phyloP scores from a whole-genome alignment of 2,113 vertebrate genomes.

The Galemys pyrenaicus region DNA sequence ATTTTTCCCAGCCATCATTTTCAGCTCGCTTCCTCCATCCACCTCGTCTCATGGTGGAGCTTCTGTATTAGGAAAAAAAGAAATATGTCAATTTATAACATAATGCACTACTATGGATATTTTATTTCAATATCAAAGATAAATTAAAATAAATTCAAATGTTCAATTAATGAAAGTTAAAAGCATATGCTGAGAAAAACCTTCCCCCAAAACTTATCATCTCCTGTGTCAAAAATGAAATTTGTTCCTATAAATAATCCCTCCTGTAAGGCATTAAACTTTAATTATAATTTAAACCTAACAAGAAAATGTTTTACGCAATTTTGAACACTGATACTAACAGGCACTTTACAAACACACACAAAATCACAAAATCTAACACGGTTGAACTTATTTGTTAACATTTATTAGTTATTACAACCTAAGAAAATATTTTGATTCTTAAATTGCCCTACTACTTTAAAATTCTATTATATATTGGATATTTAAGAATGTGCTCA shows the following conservation, averaged over 20 bases:
- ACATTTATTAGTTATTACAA: slow-evolving; percentile 30
- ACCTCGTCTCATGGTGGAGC: slow-evolving; percentile 96
- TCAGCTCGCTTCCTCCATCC: slow-evolving; percentile 95
- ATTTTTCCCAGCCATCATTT: slow-evolving; percentile 93
- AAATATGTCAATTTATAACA: slow-evolving; percentile 52
- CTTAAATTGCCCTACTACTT: not conserved
- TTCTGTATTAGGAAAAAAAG: slow-evolving; percentile 80
- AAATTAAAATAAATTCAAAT: slow-evolving; percentile 61
- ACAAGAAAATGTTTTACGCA: not conserved
- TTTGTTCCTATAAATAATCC: not conserved
- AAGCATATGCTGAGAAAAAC: not conserved
- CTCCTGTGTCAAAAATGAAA: slow-evolving; percentile 9
- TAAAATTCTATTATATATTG: not conserved
- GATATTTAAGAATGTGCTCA: not conserved
- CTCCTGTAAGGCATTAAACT: not conserved
- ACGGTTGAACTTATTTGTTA: not conserved
- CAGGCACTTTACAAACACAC: not conserved
- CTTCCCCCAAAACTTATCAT: not conserved
- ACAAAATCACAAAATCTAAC: slow-evolving; percentile 45
- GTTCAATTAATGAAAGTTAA: not conserved
- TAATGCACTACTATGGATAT: not conserved
- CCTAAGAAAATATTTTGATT: not conserved
- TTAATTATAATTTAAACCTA: not conserved
- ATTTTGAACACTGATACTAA: slow-evolving; percentile 10
- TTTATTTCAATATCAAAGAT: slow-evolving; percentile 64